Conservation (phyloP, 1,140 invertebrate genomes). For the Scylla paramamosain region DNA sequence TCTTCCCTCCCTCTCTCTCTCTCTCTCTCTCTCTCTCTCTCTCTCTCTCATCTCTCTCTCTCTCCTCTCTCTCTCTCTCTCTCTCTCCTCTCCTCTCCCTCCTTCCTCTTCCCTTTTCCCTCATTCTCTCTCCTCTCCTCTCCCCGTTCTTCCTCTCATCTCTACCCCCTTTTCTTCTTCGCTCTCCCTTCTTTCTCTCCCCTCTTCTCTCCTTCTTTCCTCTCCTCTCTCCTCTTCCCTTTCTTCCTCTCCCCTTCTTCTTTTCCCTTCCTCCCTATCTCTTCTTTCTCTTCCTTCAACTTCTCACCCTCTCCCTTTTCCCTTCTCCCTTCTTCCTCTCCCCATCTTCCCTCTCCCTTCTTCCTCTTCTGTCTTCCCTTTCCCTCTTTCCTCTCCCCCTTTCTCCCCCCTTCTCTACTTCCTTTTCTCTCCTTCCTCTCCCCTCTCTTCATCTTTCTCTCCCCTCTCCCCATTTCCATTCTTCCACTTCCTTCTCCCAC, state of each 20-base stretch:
- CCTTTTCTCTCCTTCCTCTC: slow-evolving; percentile 12
- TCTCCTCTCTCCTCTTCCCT: background rate
- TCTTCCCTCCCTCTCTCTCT: background rate
- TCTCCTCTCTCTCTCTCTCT: background rate
- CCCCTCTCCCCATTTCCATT: background rate
- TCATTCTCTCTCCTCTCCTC: background rate
- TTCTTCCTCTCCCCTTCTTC: background rate
- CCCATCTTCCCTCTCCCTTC: background rate
- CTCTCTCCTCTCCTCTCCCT: background rate
- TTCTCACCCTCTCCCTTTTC: background rate
- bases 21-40: background rate
- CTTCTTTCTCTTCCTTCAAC: too few species aligned
- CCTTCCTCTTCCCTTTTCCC: background rate
- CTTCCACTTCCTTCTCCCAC: background rate
- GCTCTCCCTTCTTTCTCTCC: background rate
- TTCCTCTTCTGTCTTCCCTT: background rate
- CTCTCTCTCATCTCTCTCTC: background rate
- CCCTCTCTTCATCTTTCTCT: background rate
- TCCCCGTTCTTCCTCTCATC: background rate
- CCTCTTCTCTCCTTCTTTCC: background rate
- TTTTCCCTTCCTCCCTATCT: background rate
- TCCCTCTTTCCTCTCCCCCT: background rate
- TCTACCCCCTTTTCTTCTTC: background rate
- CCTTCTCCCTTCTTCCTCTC: background rate
- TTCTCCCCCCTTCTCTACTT: background rate